Evolutionary conservation across 2,888 invertebrate genomes (phyloP), one percentile per base, ranked within the genome.

Genomic region (Dascillus cervinus): DNA sequence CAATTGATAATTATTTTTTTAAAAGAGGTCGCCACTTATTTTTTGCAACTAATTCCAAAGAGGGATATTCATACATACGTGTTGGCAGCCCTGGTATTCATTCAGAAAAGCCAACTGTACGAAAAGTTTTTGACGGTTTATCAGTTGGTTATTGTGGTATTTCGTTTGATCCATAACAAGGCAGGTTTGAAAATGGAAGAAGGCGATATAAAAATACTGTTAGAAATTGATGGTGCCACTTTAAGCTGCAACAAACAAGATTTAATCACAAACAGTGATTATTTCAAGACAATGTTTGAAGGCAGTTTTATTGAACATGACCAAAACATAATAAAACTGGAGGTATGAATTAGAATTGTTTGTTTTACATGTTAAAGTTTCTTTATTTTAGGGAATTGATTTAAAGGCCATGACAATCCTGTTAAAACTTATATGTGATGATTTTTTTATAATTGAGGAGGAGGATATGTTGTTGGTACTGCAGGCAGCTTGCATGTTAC

Each of bases 261-360:
- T 13, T 47, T 70, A 26, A 52, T 56, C 9, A 31, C 49, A 32
- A 49, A 64, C 37, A 69, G 68, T 44, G 60, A 63, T 37, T 70
- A 68, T 52, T 70, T 70, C 44, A 54, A 56, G 45, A 66, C 59
- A 3, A 69, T 70, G 69, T 65, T 70, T 34, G 58, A 58, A 32
- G 60, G 64, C 2, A 54, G 60, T 41, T 68, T 66, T 43, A 39
- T 52, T 8, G 68, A 68, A 49, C 56, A 55, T 21, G 36, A 50
- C 15, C 50, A 60, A 46, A 47, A 47, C 14, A 43, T 41, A 21
- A 55, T 69, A 12, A 55, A 49, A 41, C 47, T 68, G 29, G 46
- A 66, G 53, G 67, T 65, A 54, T 43, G 26, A 30, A 13, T 11
- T 25, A 17, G 5, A 13, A 23, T 32, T n/a, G 20, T 11, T 11